These are phyloP conservation scores for Cuniculus paca DNA, from an alignment of 2,797 vertebrate genomes.

Conservation along the genomic window DNA sequence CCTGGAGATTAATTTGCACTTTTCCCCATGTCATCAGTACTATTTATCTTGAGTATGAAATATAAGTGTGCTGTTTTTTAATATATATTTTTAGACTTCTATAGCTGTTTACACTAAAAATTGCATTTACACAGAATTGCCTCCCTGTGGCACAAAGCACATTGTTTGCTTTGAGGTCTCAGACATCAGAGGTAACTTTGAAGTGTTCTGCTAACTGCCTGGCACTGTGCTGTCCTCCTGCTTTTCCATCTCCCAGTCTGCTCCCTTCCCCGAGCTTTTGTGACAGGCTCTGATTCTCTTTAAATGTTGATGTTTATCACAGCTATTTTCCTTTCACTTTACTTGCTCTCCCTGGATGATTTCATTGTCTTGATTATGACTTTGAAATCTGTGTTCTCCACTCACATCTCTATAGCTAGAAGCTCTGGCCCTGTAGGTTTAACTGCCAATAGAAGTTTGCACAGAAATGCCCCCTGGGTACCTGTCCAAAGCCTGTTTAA, in stretches of 20 bases:
- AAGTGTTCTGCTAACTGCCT: constrained; percentile 6
- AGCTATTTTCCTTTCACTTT: background rate
- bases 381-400: background rate
- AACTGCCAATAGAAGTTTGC: background rate
- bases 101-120: constrained; percentile 41
- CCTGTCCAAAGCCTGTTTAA: background rate
- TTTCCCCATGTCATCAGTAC: background rate
- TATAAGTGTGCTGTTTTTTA: background rate
- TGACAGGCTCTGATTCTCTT: background rate
- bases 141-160: background rate
- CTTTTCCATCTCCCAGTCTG: background rate
- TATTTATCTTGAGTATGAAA: constrained; percentile 11
- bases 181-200: constrained; percentile 50
- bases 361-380: background rate
- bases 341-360: background rate
- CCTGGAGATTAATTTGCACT: background rate
- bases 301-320: constrained; percentile 25
- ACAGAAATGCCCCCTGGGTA: background rate
- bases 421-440: background rate
- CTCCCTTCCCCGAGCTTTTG: background rate
- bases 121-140: background rate
- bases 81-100: constrained; percentile 21
- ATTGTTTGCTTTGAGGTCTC: constrained; percentile 52
- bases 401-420: background rate
- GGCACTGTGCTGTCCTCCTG: background rate